Base-by-base conservation (phyloP, 1,140 invertebrate genomes). In the Chlorops oryzae region DNA sequence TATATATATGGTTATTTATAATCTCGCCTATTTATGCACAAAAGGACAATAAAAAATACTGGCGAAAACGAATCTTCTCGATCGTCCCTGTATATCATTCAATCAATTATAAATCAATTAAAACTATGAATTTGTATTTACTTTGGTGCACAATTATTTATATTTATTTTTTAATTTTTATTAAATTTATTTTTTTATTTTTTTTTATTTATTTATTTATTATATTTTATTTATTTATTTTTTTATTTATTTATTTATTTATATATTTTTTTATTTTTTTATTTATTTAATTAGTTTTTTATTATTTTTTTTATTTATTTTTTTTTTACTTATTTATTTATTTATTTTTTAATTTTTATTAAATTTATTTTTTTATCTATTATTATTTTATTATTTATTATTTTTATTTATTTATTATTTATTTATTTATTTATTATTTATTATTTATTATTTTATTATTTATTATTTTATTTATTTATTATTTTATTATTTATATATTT, bases 361-460 rank as follows among this genome's bases (percentile, higher is more conserved):
- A 28, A 28, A 3, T 45, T 28, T 10, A 10, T 32, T 9, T 27
- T 20, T 4, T 45, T 45, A 28, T 32, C 5, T 27, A 27, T 45
- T 27, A 3, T 5, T 27, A 28, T 45, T 28, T 32, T 45, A 18
- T 45, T 27, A 3, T 27, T 45, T 28, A 20, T n/a, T n/a, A n/a
- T n/a, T 32, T 32, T 28, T 45, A 21, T 21, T 34, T 37, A 18
- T 3, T 47, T 39, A 23, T 37, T 24, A 13, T 27, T 37, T 20
- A 37, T 35, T 37, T 39, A 7, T 13, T 47, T 47, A 21, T 47
- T 9, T 3, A 15, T 39, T 47, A 15, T 23, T 47, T 39, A 10
- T 23, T 37, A 23, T 38, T 32, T 9, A 10, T 39, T 15, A 12
- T 24, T 7, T 23, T 7, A 34, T 43, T 4, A 5, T 17, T 24